phyloP scores from a whole-genome alignment of 2,888 invertebrate genomes.

The Bombylius major region DNA sequence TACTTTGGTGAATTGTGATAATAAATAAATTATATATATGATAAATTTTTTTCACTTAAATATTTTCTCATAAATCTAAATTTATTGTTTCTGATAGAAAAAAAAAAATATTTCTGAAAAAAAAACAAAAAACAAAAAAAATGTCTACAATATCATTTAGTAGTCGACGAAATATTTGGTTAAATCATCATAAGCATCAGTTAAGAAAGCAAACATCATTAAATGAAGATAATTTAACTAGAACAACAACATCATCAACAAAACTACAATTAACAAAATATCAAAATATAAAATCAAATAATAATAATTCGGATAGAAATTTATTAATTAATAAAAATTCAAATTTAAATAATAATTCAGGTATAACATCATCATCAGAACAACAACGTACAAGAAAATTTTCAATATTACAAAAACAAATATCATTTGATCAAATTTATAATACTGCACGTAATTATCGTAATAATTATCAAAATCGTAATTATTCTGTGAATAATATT shows the following conservation, averaged over 20 bases:
- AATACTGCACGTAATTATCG: not conserved
- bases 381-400: slow-evolving; percentile 2
- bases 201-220: slow-evolving; percentile 14
- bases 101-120: too few relatives aligned
- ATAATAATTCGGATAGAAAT: not conserved
- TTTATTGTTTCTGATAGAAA: too few relatives aligned
- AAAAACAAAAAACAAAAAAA: too few relatives aligned
- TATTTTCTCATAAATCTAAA: too few relatives aligned
- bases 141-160: slow-evolving; percentile 6
- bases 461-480: not conserved
- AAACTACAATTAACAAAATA: not conserved
- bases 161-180: slow-evolving; percentile 9
- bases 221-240: not conserved
- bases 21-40: too few relatives aligned
- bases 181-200: slow-evolving; percentile 13
- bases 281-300: not conserved
- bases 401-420: slow-evolving; percentile 11
- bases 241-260: not conserved
- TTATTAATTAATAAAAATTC: too few relatives aligned
- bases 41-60: too few relatives aligned
- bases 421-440: slow-evolving; percentile 12
- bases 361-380: too few relatives aligned
- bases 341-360: too few relatives aligned
- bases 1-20: too few relatives aligned
- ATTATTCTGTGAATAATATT: not conserved